These are phyloP conservation scores for Cyclophora albipunctata DNA, from an alignment of 2,888 invertebrate species.

Conservation along the genomic window DNA sequence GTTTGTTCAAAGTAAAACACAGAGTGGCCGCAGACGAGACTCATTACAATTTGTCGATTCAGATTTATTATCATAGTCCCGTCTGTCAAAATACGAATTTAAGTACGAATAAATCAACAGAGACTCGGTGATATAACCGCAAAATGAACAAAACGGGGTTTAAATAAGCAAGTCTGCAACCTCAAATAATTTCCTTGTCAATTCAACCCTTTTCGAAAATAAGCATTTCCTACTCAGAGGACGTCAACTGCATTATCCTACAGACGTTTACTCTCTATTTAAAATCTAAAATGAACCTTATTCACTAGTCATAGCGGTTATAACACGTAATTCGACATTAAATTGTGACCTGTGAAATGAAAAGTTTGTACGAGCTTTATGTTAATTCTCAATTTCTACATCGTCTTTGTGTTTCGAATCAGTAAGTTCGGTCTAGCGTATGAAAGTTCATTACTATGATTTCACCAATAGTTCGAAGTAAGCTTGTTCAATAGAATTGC, in stretches of 20 bases:
- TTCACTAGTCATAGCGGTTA: constrained; percentile 6
- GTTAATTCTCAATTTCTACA: constrained; percentile 8
- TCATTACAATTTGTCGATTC: neutral
- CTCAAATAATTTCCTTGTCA: constrained; percentile 11
- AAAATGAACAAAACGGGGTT: constrained; percentile 3
- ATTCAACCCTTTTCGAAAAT: constrained; percentile 17
- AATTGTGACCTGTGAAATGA: constrained; percentile 11
- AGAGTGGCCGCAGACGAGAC: no score
- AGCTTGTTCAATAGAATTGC: neutral
- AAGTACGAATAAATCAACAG: no score
- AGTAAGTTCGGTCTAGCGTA: constrained; percentile 6
- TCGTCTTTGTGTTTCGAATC: constrained; percentile 6
- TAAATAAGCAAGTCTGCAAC: constrained; percentile 10
- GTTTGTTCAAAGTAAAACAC: no score
- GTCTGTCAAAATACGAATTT: neutral
- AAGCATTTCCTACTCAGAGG: constrained; percentile 32
- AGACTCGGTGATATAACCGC: neutral
- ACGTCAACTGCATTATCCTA: constrained; percentile 38
- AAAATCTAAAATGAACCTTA: constrained; percentile 13
- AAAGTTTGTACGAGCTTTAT: constrained; percentile 6
- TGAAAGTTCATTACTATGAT: constrained; percentile 10
- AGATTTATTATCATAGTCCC: no score
- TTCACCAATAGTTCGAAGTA: constrained; percentile 5
- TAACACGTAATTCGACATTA: neutral
- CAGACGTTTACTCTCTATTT: neutral